Evolutionary conservation across 1,140 invertebrate species (phyloP).

Genomic region (Geopemphigus sp.): DNA sequence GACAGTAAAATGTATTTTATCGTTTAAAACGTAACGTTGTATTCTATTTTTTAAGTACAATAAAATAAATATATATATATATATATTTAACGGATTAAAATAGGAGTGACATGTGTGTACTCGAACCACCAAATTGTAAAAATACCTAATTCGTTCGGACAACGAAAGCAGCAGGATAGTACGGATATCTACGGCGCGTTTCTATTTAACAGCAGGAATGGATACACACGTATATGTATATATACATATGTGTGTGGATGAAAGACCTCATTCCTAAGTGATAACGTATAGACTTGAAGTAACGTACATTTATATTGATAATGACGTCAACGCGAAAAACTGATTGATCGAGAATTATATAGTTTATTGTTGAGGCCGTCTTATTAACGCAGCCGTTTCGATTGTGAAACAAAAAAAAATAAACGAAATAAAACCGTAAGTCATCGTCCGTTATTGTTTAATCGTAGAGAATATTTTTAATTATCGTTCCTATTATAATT

Average conservation of each 20-base stretch:
- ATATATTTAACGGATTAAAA: slow-evolving; percentile 35
- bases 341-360: too few species aligned
- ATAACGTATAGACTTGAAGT: not conserved
- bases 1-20: slow-evolving; percentile 34
- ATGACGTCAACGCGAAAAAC: too few species aligned
- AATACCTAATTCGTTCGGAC: slow-evolving; percentile 2
- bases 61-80: not conserved
- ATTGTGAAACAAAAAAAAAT: too few species aligned
- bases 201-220: slow-evolving; percentile 38
- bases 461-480: too few species aligned
- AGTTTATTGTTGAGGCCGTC: too few species aligned
- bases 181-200: not conserved
- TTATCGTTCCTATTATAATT: too few species aligned
- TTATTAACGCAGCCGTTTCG: too few species aligned
- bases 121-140: slow-evolving; percentile 14
- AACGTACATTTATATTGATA: too few species aligned
- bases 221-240: too few species aligned
- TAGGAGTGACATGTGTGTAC: slow-evolving; percentile 25
- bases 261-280: not conserved
- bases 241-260: not conserved
- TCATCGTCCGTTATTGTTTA: too few species aligned
- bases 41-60: slow-evolving; percentile 4
- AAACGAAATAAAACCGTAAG: too few species aligned
- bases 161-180: not conserved
- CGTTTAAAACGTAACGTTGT: slow-evolving; percentile 28